These are phyloP conservation scores for Zygogramma bicolorata DNA, from an alignment of 2,888 invertebrate genomes.

Conservation along the genomic window DNA sequence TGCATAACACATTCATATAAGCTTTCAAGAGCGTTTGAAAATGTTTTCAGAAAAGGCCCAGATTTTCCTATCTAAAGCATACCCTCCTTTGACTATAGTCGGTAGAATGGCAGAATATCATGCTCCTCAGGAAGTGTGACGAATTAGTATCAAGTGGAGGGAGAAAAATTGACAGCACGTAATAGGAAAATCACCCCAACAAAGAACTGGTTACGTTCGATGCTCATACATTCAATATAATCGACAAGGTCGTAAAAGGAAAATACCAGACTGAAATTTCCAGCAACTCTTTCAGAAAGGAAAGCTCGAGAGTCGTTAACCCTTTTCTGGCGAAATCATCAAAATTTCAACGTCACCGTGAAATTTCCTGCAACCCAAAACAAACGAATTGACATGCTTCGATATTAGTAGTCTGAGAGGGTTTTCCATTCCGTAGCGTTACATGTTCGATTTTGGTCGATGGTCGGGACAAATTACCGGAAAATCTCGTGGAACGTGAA, in stretches of 20 bases:
- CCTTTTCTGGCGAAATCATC: neutral
- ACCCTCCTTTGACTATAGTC: too few species aligned
- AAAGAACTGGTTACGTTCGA: too few species aligned
- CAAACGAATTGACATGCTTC: constrained; percentile 4
- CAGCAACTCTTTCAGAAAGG: neutral
- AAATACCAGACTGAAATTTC: neutral
- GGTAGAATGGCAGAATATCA: too few species aligned
- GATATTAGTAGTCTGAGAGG: constrained; percentile 49
- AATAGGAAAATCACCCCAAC: too few species aligned
- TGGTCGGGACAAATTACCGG: constrained; percentile 57
- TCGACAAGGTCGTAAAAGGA: neutral
- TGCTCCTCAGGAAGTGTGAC: too few species aligned
- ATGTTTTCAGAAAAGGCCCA: too few species aligned
- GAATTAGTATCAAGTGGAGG: too few species aligned
- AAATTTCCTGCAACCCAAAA: neutral
- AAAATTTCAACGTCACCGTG: neutral
- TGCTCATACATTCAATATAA: neutral
- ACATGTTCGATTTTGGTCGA: constrained; percentile 54
- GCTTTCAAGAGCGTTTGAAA: too few species aligned
- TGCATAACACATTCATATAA: too few species aligned
- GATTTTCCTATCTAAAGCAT: too few species aligned
- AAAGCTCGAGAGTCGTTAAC: neutral
- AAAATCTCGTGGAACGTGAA: constrained; percentile 56
- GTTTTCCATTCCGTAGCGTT: constrained; percentile 50
- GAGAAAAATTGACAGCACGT: too few species aligned